Evolutionary conservation across 1,140 invertebrate genomes (phyloP).

Genomic region (Drosophila micromelanica): DNA sequence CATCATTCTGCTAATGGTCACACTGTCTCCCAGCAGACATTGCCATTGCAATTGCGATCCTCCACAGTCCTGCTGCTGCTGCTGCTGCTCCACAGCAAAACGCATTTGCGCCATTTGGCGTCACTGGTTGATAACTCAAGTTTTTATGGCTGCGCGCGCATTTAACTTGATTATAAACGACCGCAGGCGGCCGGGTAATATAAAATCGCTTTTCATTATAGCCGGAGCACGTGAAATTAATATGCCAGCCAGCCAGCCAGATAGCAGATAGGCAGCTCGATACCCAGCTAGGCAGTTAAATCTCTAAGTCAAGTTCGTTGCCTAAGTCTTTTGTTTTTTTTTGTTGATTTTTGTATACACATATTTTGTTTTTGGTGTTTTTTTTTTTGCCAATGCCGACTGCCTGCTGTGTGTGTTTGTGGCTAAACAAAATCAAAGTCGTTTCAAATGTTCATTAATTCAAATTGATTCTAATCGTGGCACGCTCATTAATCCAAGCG

Average conservation of each 20-base stretch:
- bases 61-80: constrained; percentile 20
- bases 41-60: constrained; percentile 11
- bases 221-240: constrained; percentile 75
- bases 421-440: constrained; percentile 66
- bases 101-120: constrained; percentile 71
- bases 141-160: constrained; percentile 73
- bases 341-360: background rate
- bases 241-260: constrained; percentile 43
- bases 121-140: constrained; percentile 71
- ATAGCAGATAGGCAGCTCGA: constrained; percentile 28
- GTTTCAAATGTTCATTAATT: constrained; percentile 76
- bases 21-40: constrained; percentile 48
- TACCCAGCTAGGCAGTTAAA: constrained; percentile 28
- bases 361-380: constrained; percentile 4
- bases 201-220: constrained; percentile 80
- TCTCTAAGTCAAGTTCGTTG: constrained; percentile 63
- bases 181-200: constrained; percentile 72
- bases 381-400: constrained; percentile 8
- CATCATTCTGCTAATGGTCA: constrained; percentile 79
- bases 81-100: constrained; percentile 20
- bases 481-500: constrained; percentile 73
- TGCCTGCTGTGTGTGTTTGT: constrained; percentile 70
- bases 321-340: constrained; percentile 77
- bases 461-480: constrained; percentile 78
- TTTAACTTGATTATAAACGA: constrained; percentile 82